Evolutionary conservation across 1,140 invertebrate species (phyloP), one percentile per base, ranked within the genome.

Genomic region (Nasonia longicornis): DNA sequence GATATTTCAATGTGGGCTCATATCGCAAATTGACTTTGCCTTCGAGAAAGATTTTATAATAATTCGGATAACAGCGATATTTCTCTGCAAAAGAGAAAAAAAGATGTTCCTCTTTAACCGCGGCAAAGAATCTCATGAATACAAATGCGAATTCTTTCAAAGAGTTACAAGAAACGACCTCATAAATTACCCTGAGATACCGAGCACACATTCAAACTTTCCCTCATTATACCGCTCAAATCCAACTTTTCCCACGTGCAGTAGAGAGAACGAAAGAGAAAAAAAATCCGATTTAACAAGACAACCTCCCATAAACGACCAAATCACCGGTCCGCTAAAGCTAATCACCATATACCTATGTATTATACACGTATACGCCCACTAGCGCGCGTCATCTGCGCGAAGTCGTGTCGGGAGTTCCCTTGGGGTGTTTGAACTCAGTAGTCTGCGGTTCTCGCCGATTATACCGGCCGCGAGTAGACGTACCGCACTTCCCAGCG

Each of bases 341-440:
- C 38, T 42, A 42, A 42, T 42, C 38, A 42, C 38, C 38, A n/a
- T 58, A 58, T 58, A n/a, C 26, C 26, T 26, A 1, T 26, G 26
- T 52, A 16, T 0, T 52, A 69, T 29, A 73, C n/a, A 6, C 38
- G 31, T 35, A 35, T 52, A 29, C 48, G n/a, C 26, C 14, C 12
- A 69, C 11, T 31, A 20, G 8, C 16, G n/a, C 38, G 10, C 35
- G 42, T 22, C 38, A 73, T 35, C 31, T 35, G 35, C 7, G 38
- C 14, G 42, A 45, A 20, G 48, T 26, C 22, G 11, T 16, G 16
- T 71, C 3, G 38, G 31, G 0, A 22, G 29, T n/a, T 10, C 73
- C 73, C 73, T 29, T 26, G 52, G 73, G 73, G 12, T 74, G 72
- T 74, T 74, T 74, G 45, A 74, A 31, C 72, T 72, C 70, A 42